Conservation (phyloP, 2,888 invertebrate species). For the Pollenia labialis region DNA sequence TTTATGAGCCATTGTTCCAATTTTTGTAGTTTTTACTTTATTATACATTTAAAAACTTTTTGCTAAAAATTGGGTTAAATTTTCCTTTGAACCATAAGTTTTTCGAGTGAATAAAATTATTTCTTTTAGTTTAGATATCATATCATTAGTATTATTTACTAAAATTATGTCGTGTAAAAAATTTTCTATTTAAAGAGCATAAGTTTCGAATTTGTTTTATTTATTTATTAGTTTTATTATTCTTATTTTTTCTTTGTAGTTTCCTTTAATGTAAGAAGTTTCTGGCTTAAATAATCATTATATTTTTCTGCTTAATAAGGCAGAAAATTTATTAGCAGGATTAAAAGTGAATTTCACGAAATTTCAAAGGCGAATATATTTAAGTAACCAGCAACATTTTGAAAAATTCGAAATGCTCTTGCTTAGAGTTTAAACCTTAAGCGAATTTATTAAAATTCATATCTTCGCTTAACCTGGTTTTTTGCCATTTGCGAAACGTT, state of each 20-base stretch:
- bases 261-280: background rate
- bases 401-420: too few relatives aligned
- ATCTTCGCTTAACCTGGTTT: too few relatives aligned
- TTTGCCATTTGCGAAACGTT: too few relatives aligned
- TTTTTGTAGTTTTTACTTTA: background rate
- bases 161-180: conserved; percentile 10
- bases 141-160: conserved; percentile 1
- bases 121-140: background rate
- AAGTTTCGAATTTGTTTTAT: background rate
- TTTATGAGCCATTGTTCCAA: conserved; percentile 41
- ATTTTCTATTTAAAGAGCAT: background rate
- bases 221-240: background rate
- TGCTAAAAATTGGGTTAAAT: background rate
- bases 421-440: too few relatives aligned
- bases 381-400: too few relatives aligned
- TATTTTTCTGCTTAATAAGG: background rate
- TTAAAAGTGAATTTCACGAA: too few relatives aligned
- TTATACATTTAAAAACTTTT: conserved; percentile 8
- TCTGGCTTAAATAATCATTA: background rate
- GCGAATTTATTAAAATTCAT: too few relatives aligned
- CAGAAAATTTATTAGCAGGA: too few relatives aligned
- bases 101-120: conserved; percentile 5
- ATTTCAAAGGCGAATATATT: too few relatives aligned
- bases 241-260: background rate
- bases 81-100: background rate